Evolutionary conservation across 30 jellyfish, hydroid and myxozoan species (phyloP).

Genomic region (Hydra vulgaris): DNA sequence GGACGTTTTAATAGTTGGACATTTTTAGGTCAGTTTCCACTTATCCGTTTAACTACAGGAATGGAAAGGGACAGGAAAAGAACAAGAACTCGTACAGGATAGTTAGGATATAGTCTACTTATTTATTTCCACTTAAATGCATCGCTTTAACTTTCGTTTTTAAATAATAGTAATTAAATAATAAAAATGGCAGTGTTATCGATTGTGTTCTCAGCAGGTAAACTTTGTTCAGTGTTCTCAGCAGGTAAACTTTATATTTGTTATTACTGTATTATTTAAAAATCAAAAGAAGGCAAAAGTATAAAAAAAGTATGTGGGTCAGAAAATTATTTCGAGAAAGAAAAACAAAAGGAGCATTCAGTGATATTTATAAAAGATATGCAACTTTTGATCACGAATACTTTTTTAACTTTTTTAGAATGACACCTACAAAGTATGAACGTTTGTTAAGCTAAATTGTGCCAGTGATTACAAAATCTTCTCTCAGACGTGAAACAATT

Average conservation of each 20-base stretch:
- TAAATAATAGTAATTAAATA: too few species aligned
- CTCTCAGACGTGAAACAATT: background rate
- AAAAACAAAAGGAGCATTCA: constrained; percentile 10
- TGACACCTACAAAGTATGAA: constrained; percentile 22
- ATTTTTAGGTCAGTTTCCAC: background rate
- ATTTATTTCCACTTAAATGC: background rate
- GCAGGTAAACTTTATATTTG: background rate
- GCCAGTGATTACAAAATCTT: constrained; percentile 2
- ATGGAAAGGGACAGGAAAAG: background rate
- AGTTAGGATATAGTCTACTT: background rate
- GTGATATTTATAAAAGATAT: background rate
- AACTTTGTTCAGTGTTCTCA: background rate
- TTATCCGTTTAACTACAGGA: background rate
- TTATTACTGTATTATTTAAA: too few species aligned
- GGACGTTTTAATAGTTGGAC: too few species aligned
- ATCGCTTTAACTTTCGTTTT: background rate
- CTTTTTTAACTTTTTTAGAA: background rate
- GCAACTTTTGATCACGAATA: constrained; percentile 4
- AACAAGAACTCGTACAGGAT: background rate
- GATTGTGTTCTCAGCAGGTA: background rate
- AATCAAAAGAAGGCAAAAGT: background rate
- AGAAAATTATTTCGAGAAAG: background rate
- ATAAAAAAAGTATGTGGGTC: background rate
- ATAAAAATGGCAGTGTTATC: background rate
- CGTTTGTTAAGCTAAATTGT: background rate